phyloP scores from a whole-genome alignment of 2,113 vertebrate species.

The Merops nubicus region DNA sequence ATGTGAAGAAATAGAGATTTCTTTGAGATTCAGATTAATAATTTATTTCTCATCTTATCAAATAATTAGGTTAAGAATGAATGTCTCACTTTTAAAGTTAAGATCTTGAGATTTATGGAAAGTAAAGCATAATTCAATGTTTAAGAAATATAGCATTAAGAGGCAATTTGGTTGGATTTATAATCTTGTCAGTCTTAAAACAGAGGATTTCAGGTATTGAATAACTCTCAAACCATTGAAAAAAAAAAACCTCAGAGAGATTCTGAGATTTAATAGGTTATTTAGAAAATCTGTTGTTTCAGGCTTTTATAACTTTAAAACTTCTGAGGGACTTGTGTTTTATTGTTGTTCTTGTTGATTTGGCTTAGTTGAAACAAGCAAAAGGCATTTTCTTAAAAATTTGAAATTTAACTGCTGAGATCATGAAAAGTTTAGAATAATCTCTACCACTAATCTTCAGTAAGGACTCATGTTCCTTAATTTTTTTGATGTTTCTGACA shows the following conservation, averaged over 20 bases:
- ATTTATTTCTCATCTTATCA: constrained; percentile 76
- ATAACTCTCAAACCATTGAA: neutral
- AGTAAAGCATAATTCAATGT: constrained; percentile 46
- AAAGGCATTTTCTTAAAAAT: neutral
- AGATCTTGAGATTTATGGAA: constrained; percentile 66
- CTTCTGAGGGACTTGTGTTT: accelerated
- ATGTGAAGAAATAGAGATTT: constrained; percentile 56
- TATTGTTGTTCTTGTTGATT: neutral
- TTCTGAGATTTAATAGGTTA: neutral
- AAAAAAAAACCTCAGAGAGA: neutral
- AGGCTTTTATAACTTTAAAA: neutral
- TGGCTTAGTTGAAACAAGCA: neutral
- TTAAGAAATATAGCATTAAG: constrained; percentile 70
- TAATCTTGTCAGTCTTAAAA: constrained; percentile 63
- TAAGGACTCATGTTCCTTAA: neutral
- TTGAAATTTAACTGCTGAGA: neutral
- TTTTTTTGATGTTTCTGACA: neutral
- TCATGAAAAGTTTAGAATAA: neutral
- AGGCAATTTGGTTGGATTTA: constrained; percentile 47
- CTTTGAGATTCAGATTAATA: constrained; percentile 62
- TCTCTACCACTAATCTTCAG: neutral
- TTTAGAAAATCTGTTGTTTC: neutral
- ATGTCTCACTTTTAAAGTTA: constrained; percentile 47
- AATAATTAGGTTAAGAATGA: constrained; percentile 74
- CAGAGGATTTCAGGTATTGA: constrained; percentile 25